Evolutionary conservation across 2,797 vertebrate genomes (phyloP), one percentile per base, ranked within the genome.

Genomic region (Hemitrygon akajei): DNA sequence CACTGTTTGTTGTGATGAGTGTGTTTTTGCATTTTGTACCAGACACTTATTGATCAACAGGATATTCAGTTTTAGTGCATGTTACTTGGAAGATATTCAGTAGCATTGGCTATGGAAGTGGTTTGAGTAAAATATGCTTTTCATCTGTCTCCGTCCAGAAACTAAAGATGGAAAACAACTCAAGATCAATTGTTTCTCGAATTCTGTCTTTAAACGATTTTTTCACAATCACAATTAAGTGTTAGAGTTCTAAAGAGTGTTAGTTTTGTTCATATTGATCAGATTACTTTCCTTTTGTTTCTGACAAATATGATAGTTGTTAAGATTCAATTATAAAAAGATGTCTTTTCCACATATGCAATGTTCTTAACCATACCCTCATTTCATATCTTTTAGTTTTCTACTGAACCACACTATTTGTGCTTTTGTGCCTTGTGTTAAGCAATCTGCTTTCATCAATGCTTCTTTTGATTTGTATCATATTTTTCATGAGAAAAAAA

Each of bases 351-450:
- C 11, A 0, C 25, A 27, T 56, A 58, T 27, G 7, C 25, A 56
- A 9, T 84, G 12, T 47, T 81, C 37, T 81, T 40, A 84, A 3
- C 3, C 5, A 10, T 40, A 30, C 5, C 25, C 47, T 58, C 81
- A 16, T 58, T 84, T 84, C 12, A 87, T 87, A 56, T 56, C n/a
- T 87, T 30, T 87, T 87, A 87, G n/a, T 87, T 87, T 66, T 66
- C 84, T n/a, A n/a, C 4, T 18, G 63, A 5, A 63, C 12, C n/a
- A 16, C 30, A n/a, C 58, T 16, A 58, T 30, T 63, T n/a, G 27
- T 87, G 58, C 30, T n/a, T n/a, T 63, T 60, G 14, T 30, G 87
- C 12, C 84, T 58, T 5, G 47, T 60, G 5, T n/a, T 60, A 60
- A n/a, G 60, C 58, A 63, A 58, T n/a, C 56, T 63, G 30, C 30